Base-by-base conservation (phyloP, 2,113 vertebrate species). In the Toxotes chatareus region DNA sequence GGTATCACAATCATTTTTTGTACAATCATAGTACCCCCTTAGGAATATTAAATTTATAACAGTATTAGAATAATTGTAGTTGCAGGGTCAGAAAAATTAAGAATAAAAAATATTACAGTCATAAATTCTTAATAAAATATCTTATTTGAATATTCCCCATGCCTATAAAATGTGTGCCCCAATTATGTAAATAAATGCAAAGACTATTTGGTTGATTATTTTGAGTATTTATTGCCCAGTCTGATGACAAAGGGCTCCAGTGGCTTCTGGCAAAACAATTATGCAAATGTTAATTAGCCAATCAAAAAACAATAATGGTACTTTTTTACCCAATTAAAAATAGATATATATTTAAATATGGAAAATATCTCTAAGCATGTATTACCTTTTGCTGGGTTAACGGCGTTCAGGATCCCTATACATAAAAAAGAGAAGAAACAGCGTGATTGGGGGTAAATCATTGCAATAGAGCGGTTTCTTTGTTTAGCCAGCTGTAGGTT, bases 401-500 rank as follows among this genome's bases (percentile, higher is more conserved):
- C 59, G 40, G 55, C 65, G 77, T 68, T 76, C 60, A 36, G 83
- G 80, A 80, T 82, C 49, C 76, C 84, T 86, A 34, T n/a, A 82
- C 57, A 89, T 17, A 34, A 62, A 70, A 69, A 76, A 27, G 56
- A 88, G 57, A 76, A 71, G 79, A 87, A 88, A 67, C 53, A 66
- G 38, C 27, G 69, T 84, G 82, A 87, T 49, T 82, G 78, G 64
- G 73, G 80, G 65, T 75, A 82, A 88, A 85, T 85, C 74, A 80
- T 88, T 73, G 91, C 85, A 76, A 79, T 75, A 72, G 92, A 90
- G 90, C 73, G 83, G 90, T 84, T 93, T 93, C 94, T 95, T 95
- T 95, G 94, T 95, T 94, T 94, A 92, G 93, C 90, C 93, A 94
- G 91, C 91, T 93, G 92, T 92, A 93, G 89, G 94, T 93, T 94